phyloP scores from a whole-genome alignment of 2,113 vertebrate genomes.

The Tragelaphus strepsiceros region DNA sequence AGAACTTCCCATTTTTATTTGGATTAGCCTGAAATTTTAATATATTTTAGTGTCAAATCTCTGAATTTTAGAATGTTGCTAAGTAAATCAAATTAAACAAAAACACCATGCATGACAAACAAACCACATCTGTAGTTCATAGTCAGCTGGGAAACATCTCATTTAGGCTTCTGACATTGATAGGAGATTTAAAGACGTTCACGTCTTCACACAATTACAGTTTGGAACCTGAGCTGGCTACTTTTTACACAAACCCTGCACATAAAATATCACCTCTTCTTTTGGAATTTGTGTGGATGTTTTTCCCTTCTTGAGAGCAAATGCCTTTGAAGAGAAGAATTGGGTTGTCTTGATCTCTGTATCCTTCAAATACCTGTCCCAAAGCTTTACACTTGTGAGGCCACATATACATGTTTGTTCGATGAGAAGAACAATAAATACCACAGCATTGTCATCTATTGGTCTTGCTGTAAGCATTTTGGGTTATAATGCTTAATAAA shows the following conservation, averaged over 20 bases:
- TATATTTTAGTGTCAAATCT: conserved; percentile 5
- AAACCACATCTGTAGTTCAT: conserved; percentile 2
- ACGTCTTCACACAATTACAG: not conserved
- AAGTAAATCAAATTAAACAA: not conserved
- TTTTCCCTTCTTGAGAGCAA: not conserved
- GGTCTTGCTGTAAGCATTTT: not conserved
- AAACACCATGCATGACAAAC: not conserved
- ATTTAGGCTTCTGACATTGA: not conserved
- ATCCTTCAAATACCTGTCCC: not conserved
- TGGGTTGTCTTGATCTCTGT: not conserved
- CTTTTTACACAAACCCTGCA: not conserved
- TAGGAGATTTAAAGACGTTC: not conserved
- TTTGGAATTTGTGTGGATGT: not conserved
- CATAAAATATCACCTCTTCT: not conserved
- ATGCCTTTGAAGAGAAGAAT: not conserved
- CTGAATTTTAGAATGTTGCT: not conserved
- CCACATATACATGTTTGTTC: not conserved
- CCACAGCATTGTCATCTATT: not conserved
- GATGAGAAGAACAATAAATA: not conserved
- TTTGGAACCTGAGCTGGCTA: not conserved
- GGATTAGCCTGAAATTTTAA: conserved; percentile 1
- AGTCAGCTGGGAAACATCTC: not conserved
- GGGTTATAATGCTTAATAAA: not conserved
- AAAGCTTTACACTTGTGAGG: not conserved
- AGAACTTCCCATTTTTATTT: not conserved